Conservation (phyloP, 2,113 vertebrate species). For the Poecile atricapillus region DNA sequence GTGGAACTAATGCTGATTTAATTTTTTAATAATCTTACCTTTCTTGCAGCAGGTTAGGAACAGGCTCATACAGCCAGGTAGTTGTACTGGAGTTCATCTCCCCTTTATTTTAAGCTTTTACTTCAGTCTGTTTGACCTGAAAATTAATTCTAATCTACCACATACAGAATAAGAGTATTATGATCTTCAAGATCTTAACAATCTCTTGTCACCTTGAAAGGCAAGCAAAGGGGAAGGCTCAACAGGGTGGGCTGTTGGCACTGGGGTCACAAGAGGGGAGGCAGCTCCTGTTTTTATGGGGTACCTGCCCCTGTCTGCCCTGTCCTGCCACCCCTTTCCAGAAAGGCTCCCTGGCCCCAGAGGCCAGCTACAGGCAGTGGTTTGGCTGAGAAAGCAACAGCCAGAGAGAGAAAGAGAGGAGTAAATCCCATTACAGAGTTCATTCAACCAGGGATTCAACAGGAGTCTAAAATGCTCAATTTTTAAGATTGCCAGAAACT, state of each 20-base stretch:
- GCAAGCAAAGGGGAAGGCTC: not conserved
- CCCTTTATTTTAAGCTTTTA: not conserved
- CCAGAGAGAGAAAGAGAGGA: not conserved
- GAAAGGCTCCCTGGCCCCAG: not conserved
- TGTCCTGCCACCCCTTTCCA: not conserved
- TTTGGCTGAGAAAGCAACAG: not conserved
- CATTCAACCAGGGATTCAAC: not conserved
- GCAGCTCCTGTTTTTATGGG: rapidly evolving
- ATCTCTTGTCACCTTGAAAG: not conserved
- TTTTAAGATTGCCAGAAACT: not conserved
- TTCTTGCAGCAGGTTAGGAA: not conserved
- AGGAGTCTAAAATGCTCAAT: not conserved
- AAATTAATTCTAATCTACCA: not conserved
- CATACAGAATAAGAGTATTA: not conserved
- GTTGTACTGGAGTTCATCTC: not conserved
- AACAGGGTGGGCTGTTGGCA: not conserved
- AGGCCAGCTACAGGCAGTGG: not conserved
- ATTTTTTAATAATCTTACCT: not conserved
- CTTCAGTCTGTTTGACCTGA: not conserved
- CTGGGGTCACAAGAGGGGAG: rapidly evolving
- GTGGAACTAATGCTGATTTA: not conserved
- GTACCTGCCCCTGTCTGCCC: not conserved
- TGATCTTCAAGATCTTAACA: not conserved
- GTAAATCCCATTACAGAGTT: not conserved
- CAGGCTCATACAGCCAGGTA: not conserved